phyloP scores from a whole-genome alignment of 2,888 invertebrate genomes.

The Acanthosepion pharaonis region DNA sequence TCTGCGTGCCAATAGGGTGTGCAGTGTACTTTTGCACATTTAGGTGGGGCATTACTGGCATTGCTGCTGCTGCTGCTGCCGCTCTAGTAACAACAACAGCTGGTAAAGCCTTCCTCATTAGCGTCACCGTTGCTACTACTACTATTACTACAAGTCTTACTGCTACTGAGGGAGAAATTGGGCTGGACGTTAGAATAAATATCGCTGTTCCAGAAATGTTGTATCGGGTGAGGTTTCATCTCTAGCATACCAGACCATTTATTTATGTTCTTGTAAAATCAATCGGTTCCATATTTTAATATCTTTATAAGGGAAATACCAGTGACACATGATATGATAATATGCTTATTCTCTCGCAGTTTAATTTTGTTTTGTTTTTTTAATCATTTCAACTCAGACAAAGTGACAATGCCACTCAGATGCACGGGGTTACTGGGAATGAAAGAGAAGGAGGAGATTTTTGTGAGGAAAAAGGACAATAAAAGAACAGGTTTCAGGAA shows the following conservation, averaged over 20 bases:
- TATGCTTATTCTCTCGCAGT: too few relatives aligned
- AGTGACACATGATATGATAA: too few relatives aligned
- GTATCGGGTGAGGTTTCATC: neutral
- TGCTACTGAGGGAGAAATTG: neutral
- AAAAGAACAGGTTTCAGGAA: too few relatives aligned
- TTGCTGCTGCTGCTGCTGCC: neutral
- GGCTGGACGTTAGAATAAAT: neutral
- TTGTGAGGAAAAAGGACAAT: too few relatives aligned
- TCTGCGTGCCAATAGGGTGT: constrained; percentile 33
- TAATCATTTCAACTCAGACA: too few relatives aligned
- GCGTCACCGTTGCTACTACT: neutral
- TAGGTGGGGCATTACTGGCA: neutral
- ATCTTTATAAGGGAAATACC: too few relatives aligned
- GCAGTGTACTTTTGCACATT: constrained; percentile 13
- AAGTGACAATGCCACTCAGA: too few relatives aligned
- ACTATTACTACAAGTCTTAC: neutral
- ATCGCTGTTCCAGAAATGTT: neutral
- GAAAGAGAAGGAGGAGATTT: too few relatives aligned
- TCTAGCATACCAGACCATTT: neutral
- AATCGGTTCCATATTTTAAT: neutral
- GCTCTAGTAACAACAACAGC: neutral
- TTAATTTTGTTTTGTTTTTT: too few relatives aligned
- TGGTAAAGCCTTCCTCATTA: neutral
- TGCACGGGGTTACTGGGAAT: too few relatives aligned
- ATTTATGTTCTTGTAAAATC: neutral